These are phyloP conservation scores for Serripes groenlandicus DNA, from an alignment of 2,888 invertebrate genomes.

Conservation along the genomic window DNA sequence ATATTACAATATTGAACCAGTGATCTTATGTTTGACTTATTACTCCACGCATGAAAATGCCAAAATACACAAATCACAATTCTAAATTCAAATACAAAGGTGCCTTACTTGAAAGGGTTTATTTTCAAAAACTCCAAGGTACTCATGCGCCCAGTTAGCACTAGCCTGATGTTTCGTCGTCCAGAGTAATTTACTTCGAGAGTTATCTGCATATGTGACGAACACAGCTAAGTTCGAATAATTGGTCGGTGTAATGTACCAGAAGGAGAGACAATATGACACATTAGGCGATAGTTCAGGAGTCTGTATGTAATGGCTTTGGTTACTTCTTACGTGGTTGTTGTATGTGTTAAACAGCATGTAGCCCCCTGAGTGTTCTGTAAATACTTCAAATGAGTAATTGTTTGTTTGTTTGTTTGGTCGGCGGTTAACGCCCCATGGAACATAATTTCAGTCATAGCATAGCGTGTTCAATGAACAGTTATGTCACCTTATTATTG, in stretches of 20 bases:
- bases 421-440: too few species aligned
- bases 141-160: neutral
- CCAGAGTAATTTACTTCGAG: neutral
- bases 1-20: too few species aligned
- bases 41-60: too few species aligned
- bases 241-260: constrained; percentile 54
- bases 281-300: constrained; percentile 22
- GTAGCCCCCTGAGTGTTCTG: constrained; percentile 46
- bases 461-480: too few species aligned
- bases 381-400: neutral
- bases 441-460: too few species aligned
- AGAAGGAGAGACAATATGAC: constrained; percentile 48
- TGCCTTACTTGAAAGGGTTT: constrained; percentile 4
- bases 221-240: constrained; percentile 24
- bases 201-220: neutral
- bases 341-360: constrained; percentile 58
- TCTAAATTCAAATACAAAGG: too few species aligned
- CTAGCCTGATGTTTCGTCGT: neutral
- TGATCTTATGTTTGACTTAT: too few species aligned
- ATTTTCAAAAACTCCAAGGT: neutral
- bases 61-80: too few species aligned
- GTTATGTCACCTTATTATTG: too few species aligned
- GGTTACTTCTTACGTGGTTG: constrained; percentile 51
- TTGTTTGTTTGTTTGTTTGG: too few species aligned
- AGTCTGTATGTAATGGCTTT: constrained; percentile 36